Conservation (phyloP, 2,113 vertebrate genomes). For the rat (Rattus norvegicus) region DNA sequence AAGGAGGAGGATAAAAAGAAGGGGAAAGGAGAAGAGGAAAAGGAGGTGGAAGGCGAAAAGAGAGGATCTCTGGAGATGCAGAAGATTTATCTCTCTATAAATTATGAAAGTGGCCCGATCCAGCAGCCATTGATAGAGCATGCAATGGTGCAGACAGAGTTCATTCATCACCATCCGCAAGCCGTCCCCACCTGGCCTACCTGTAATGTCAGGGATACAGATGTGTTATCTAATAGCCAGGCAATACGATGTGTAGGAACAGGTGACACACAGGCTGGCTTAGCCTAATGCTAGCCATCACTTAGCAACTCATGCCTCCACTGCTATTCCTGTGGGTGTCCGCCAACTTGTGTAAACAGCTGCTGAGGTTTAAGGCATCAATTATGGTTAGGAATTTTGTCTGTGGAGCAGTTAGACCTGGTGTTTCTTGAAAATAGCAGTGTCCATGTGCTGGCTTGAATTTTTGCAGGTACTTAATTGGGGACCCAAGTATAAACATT, state of each 20-base stretch:
- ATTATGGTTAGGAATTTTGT: constrained; percentile 57
- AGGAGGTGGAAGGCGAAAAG: neutral
- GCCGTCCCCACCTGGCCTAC: neutral
- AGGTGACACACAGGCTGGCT: neutral
- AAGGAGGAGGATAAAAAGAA: neutral
- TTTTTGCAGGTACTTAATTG: neutral
- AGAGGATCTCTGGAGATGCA: constrained; percentile 70
- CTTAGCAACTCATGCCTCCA: neutral
- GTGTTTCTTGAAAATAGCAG: neutral
- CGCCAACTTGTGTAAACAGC: neutral
- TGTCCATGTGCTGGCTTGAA: neutral
- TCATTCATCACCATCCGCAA: constrained; percentile 70
- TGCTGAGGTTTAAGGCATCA: constrained; percentile 56
- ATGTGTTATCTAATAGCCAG: constrained; percentile 35
- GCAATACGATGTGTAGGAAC: constrained; percentile 50
- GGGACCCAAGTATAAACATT: neutral
- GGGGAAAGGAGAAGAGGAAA: neutral
- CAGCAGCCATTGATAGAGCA: constrained; percentile 69
- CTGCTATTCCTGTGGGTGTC: constrained; percentile 29
- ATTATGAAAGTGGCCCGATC: constrained; percentile 73
- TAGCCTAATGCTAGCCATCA: neutral
- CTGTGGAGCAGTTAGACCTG: neutral
- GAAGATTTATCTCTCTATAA: constrained; percentile 77
- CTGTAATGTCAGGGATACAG: constrained; percentile 58
- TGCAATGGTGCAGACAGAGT: constrained; percentile 73